A percentile compares a stretch with the other conserved stretches of the same genome.
These are phyloP conservation scores for Phortica okadai DNA, from an alignment of 2,888 invertebrate species.

Conservation along the genomic window DNA sequence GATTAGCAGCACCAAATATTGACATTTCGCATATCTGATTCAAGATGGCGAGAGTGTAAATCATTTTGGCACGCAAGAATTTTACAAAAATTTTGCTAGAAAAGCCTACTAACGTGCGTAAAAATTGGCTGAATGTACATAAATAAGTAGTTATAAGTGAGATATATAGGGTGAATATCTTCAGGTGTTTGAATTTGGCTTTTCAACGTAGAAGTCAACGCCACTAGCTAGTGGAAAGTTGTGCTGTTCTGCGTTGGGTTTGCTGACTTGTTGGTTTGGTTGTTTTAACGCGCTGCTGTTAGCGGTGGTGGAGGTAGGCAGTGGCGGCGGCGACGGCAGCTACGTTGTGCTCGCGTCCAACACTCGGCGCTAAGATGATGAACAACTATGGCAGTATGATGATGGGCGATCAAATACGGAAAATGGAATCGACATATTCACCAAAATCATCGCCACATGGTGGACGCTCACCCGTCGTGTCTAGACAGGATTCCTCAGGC, in stretches of 20 bases:
- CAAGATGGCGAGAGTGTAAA: slow-evolving; percentile 56
- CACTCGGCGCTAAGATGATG: slow-evolving; percentile 61
- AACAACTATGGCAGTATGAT: slow-evolving; percentile 81
- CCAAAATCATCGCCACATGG: slow-evolving; percentile 97
- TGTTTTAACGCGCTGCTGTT: not conserved
- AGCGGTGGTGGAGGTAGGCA: not conserved
- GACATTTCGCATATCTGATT: slow-evolving; percentile 52
- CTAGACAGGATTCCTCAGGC: slow-evolving; percentile 97
- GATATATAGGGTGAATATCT: not conserved
- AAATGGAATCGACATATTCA: slow-evolving; percentile 88
- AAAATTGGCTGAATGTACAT: slow-evolving; percentile 24
- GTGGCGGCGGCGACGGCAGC: not conserved
- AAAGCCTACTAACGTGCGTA: slow-evolving; percentile 18
- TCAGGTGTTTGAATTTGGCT: not conserved
- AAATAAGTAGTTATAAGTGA: not conserved
- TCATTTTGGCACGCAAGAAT: slow-evolving; percentile 14
- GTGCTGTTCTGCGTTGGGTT: not conserved
- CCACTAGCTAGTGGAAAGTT: not conserved
- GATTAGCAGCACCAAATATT: slow-evolving; percentile 34
- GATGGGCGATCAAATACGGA: slow-evolving; percentile 95
- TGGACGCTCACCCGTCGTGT: slow-evolving; percentile 95
- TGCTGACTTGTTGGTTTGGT: not conserved
- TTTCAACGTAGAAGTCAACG: too few species aligned
- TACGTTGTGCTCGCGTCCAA: slow-evolving; percentile 2
- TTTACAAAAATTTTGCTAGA: slow-evolving; percentile 17